phyloP scores from a whole-genome alignment of 2,797 vertebrate genomes.

The Capromys pilorides region DNA sequence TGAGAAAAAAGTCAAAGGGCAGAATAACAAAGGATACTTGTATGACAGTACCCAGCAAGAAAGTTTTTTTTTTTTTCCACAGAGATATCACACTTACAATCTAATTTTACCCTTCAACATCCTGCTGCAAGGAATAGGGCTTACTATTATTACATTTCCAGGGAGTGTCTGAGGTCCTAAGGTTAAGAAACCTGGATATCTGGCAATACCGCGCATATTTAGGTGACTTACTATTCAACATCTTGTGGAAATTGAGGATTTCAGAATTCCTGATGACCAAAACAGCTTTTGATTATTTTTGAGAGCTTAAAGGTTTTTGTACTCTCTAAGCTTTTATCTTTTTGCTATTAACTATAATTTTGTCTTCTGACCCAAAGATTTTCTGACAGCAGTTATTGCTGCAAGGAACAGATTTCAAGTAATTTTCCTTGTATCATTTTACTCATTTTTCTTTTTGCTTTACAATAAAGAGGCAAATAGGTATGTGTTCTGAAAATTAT shows the following conservation, averaged over 20 bases:
- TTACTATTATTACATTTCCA: slow-evolving; percentile 66
- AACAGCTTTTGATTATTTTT: slow-evolving; percentile 40
- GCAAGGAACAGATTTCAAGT: neutral
- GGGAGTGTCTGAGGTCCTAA: neutral
- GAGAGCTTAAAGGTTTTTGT: slow-evolving; percentile 2
- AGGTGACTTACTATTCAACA: slow-evolving; percentile 29
- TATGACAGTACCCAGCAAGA: slow-evolving; percentile 19
- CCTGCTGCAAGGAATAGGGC: neutral
- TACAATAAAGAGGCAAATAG: neutral
- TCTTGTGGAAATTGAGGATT: neutral
- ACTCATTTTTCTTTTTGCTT: neutral
- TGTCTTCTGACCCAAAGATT: slow-evolving; percentile 9
- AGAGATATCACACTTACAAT: slow-evolving; percentile 33
- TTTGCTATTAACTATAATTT: slow-evolving; percentile 23
- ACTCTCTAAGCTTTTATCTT: neutral
- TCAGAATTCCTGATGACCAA: slow-evolving; percentile 33
- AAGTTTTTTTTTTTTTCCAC: slow-evolving; percentile 20
- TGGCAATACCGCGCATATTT: slow-evolving; percentile 28
- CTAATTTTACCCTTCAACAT: slow-evolving; percentile 65
- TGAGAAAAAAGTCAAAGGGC: slow-evolving; percentile 42
- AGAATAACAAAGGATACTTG: neutral
- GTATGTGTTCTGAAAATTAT: neutral
- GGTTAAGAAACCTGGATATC: neutral
- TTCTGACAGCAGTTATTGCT: neutral
- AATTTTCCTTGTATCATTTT: neutral